phyloP scores from a whole-genome alignment of 1,140 invertebrate species.

The Homalodisca vitripennis region DNA sequence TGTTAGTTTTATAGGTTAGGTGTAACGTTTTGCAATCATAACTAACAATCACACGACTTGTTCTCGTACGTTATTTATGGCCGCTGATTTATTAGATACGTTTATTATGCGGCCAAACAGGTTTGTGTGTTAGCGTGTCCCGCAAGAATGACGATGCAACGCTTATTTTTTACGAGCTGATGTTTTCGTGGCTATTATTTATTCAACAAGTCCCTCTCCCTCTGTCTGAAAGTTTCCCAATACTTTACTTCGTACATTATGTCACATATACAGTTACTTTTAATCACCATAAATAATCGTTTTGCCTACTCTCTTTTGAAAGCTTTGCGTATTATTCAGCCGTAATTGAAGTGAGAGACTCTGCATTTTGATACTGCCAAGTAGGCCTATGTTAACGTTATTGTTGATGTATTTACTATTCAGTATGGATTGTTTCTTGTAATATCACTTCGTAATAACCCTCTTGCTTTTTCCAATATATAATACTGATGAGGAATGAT shows the following conservation, averaged over 20 bases:
- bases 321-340: too few species aligned
- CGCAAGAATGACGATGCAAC: background rate
- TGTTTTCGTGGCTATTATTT: conserved; percentile 7
- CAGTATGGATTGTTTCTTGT: too few species aligned
- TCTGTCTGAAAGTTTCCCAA: background rate
- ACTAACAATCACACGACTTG: background rate
- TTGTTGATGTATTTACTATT: too few species aligned
- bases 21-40: background rate
- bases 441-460: too few species aligned
- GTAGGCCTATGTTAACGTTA: too few species aligned
- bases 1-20: conserved; percentile 1
- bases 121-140: conserved; percentile 19
- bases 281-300: too few species aligned
- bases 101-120: conserved; percentile 20
- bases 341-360: too few species aligned
- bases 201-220: background rate
- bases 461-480: too few species aligned
- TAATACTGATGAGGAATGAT: background rate
- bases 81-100: background rate
- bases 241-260: background rate
- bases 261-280: background rate
- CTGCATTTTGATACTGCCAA: background rate
- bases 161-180: conserved; percentile 24
- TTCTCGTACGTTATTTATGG: background rate
- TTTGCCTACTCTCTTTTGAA: too few species aligned